Conservation (phyloP, 2,113 vertebrate genomes). For the Aleadryas rufinucha region DNA sequence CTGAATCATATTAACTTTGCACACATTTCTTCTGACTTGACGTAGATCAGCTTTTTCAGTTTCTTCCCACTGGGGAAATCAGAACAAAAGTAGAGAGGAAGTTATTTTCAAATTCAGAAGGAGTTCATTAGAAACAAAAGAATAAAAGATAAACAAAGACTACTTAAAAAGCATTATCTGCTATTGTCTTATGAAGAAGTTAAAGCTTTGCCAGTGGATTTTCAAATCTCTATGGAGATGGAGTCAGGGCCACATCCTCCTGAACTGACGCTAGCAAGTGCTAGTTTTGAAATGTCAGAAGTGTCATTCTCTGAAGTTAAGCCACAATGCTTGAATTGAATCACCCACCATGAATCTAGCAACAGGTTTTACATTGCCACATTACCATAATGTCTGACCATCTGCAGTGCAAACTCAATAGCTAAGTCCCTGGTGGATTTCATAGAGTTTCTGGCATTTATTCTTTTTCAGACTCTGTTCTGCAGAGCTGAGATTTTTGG, state of each 20-base stretch:
- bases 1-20: neutral
- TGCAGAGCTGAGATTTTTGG: neutral
- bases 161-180: conserved; percentile 23
- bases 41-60: neutral
- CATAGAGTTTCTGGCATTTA: neutral
- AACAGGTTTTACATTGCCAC: conserved; percentile 17
- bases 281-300: conserved; percentile 3
- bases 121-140: conserved; percentile 16
- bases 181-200: conserved; percentile 18
- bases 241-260: neutral
- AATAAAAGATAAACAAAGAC: conserved; percentile 16
- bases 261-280: neutral
- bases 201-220: conserved; percentile 17
- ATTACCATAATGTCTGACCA: neutral
- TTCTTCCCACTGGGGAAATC: conserved; percentile 6
- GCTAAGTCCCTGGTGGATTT: neutral
- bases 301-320: neutral
- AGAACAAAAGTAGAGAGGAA: neutral
- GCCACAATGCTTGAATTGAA: neutral
- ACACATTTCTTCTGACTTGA: conserved; percentile 12
- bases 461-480: neutral
- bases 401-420: conserved; percentile 28
- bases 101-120: conserved; percentile 4
- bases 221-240: neutral
- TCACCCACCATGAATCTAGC: neutral